Evolutionary conservation across 2,113 vertebrate genomes (phyloP).

Genomic region (Cyprinodon variegatus): DNA sequence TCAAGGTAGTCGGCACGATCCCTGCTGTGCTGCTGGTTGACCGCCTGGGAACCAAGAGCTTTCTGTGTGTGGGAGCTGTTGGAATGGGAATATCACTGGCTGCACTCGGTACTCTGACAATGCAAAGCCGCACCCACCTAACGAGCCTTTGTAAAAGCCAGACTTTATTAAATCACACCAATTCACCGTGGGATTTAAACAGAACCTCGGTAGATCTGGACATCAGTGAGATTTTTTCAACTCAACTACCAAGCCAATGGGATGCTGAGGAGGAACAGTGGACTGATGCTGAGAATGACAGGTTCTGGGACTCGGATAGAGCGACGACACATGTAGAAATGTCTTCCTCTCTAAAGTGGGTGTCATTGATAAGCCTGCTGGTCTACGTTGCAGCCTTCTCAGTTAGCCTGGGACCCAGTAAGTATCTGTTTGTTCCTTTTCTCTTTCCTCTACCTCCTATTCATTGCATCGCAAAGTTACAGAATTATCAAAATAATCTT

Average conservation of each 20-base stretch:
- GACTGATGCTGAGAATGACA: slow-evolving; percentile 43
- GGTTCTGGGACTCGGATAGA: slow-evolving; percentile 38
- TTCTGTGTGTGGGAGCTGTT: slow-evolving; percentile 88
- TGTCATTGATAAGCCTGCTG: slow-evolving; percentile 89
- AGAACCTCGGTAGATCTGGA: slow-evolving; percentile 25
- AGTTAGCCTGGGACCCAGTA: slow-evolving; percentile 95
- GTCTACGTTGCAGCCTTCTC: slow-evolving; percentile 93
- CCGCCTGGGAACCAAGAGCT: slow-evolving; percentile 89
- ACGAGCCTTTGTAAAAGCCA: slow-evolving; percentile 84
- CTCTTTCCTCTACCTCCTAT: not conserved
- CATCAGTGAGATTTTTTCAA: slow-evolving; percentile 13
- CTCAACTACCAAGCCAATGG: slow-evolving; percentile 25
- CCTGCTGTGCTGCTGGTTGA: slow-evolving; percentile 91
- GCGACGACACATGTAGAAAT: slow-evolving; percentile 35
- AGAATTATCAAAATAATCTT: not conserved
- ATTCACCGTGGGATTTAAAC: slow-evolving; percentile 52
- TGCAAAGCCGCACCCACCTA: slow-evolving; percentile 85
- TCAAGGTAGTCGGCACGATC: slow-evolving; percentile 91
- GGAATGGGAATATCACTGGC: slow-evolving; percentile 86
- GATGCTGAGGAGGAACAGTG: slow-evolving; percentile 27
- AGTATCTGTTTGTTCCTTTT: slow-evolving; percentile 52
- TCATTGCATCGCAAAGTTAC: not conserved
- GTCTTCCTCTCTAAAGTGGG: slow-evolving; percentile 87
- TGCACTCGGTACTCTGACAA: slow-evolving; percentile 85
- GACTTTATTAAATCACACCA: slow-evolving; percentile 70